Percentiles rank a stretch among this genome's conserved stretches.
phyloP scores from a whole-genome alignment of 2,113 vertebrate species.

The Neopipo cinnamomea region DNA sequence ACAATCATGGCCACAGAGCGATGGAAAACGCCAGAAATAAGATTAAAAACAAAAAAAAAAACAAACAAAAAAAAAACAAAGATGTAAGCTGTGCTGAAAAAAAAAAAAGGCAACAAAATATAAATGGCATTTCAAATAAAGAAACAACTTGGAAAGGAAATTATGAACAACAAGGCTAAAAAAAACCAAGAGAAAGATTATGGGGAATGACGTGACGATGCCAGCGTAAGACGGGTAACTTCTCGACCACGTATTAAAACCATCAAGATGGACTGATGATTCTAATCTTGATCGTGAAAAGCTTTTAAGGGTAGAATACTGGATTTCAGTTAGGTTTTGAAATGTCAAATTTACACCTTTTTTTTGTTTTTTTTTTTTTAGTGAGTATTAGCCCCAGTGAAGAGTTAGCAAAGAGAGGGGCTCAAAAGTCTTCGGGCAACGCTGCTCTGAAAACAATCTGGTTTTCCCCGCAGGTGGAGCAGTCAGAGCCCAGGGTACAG shows the following conservation, averaged over 20 bases:
- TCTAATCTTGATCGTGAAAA: conserved; percentile 34
- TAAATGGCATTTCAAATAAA: conserved; percentile 63
- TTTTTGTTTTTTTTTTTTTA: not conserved
- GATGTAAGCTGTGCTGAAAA: conserved; percentile 73
- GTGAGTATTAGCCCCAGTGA: not conserved
- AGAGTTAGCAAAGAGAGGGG: not conserved
- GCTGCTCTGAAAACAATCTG: not conserved
- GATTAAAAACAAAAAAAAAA: conserved; percentile 69
- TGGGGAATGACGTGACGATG: conserved; percentile 32
- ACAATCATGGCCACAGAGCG: conserved; percentile 73
- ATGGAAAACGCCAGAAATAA: conserved; percentile 74
- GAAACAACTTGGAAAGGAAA: conserved; percentile 45
- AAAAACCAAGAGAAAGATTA: conserved; percentile 31
- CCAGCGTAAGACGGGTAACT: conserved; percentile 53
- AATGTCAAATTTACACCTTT: not conserved
- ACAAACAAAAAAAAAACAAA: conserved; percentile 61
- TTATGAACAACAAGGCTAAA: conserved; percentile 46
- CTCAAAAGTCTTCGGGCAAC: conserved; percentile 3
- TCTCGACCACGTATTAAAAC: conserved; percentile 51
- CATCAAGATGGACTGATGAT: conserved; percentile 31
- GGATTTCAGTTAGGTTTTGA: conserved; percentile 29
- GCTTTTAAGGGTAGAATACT: conserved; percentile 64
- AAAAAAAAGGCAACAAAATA: conserved; percentile 62
- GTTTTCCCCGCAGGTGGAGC: not conserved
- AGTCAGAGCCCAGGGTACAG: not conserved